A percentile compares a stretch with the other conserved stretches of the same genome.
Conservation (phyloP, 2,888 invertebrate genomes). For the Campopleginae sp. region DNA sequence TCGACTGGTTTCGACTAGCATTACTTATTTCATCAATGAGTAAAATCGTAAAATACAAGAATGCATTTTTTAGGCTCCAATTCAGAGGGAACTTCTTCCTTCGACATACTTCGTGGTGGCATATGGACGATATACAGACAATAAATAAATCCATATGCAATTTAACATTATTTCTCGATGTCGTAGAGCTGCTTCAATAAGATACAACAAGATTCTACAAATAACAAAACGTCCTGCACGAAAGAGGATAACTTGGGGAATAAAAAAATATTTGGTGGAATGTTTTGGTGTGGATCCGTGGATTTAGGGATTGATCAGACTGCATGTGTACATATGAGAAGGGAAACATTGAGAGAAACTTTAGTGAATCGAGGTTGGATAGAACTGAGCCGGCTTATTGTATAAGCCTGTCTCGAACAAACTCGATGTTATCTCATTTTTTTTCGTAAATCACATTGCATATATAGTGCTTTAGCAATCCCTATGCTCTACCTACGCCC, state of each 20-base stretch:
- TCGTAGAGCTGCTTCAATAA: background rate
- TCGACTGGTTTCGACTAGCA: no score
- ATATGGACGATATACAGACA: no score
- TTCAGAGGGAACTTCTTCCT: background rate
- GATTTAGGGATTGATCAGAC: background rate
- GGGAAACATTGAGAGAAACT: slow-evolving; percentile 30
- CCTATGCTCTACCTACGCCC: slow-evolving; percentile 25
- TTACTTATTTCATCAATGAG: no score
- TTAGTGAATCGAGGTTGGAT: slow-evolving; percentile 51
- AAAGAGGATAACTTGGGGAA: background rate
- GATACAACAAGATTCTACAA: background rate
- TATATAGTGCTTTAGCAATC: background rate
- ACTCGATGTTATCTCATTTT: slow-evolving; percentile 24
- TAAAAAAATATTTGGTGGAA: background rate
- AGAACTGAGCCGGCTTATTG: slow-evolving; percentile 48
- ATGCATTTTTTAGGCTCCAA: background rate
- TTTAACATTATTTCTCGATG: background rate
- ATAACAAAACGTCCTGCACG: background rate
- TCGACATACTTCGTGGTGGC: background rate
- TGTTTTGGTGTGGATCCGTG: background rate
- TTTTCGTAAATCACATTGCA: background rate
- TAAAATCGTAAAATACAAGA: background rate
- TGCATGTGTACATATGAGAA: background rate
- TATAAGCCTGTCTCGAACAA: slow-evolving; percentile 43
- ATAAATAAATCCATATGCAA: background rate